Evolutionary conservation across 2,113 vertebrate species (phyloP).

Genomic region (Chaetorhynchus papuensis): DNA sequence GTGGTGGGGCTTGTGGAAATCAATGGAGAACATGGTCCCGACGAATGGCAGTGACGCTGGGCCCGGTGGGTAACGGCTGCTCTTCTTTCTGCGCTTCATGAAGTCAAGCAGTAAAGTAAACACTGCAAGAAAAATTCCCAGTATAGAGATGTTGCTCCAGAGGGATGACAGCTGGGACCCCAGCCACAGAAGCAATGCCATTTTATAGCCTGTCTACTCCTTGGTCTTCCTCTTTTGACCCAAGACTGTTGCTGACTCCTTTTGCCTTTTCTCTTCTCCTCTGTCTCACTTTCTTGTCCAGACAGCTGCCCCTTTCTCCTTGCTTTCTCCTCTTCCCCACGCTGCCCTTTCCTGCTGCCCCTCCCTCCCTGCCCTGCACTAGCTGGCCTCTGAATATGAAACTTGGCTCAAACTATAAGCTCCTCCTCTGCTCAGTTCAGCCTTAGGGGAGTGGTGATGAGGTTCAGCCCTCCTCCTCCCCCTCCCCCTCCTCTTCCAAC

Average conservation of each 20-base stretch:
- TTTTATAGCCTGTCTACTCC: neutral
- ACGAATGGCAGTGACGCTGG: constrained; percentile 41
- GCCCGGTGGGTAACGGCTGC: constrained; percentile 49
- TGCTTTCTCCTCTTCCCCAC: neutral
- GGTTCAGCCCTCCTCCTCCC: neutral
- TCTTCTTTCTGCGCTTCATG: constrained; percentile 39
- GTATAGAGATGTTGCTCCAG: neutral
- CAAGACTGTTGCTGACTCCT: neutral
- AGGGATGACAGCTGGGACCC: neutral
- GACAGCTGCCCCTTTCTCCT: neutral
- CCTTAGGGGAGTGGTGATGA: neutral
- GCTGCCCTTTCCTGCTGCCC: neutral
- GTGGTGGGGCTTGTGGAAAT: neutral
- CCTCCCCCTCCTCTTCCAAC: neutral
- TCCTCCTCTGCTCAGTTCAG: neutral
- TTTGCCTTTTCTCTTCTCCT: neutral
- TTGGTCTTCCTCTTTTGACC: neutral
- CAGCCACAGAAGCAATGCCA: neutral
- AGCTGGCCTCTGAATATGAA: neutral
- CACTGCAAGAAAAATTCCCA: constrained; percentile 9
- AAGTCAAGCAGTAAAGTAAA: constrained; percentile 64
- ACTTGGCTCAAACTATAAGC: neutral
- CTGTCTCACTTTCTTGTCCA: neutral
- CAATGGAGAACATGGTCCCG: constrained; percentile 57
- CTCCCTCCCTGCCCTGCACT: too few relatives aligned